Evolutionary conservation across 2,888 invertebrate genomes (phyloP).

Genomic region (Eretmocerus hayati): DNA sequence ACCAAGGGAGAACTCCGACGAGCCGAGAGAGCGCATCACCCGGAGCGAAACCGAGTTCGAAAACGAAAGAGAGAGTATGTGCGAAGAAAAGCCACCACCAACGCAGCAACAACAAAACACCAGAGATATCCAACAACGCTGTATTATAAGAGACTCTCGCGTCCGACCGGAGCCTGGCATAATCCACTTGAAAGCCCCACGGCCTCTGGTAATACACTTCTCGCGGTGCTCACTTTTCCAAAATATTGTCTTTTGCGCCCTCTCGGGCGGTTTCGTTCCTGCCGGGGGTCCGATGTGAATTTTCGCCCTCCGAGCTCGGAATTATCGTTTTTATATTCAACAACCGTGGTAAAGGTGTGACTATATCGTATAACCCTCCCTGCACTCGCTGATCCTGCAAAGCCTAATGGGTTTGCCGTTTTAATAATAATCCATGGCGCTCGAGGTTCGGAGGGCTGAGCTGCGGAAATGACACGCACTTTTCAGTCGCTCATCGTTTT

Average conservation of each 20-base stretch:
- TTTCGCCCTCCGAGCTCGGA: too few relatives aligned
- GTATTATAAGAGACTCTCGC: too few relatives aligned
- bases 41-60: neutral
- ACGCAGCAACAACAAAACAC: too few relatives aligned
- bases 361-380: too few relatives aligned
- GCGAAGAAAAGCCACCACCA: conserved; percentile 1
- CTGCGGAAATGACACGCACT: neutral
- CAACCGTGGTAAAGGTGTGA: too few relatives aligned
- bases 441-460: neutral
- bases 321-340: too few relatives aligned
- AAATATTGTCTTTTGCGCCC: conserved; percentile 8
- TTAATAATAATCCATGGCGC: too few relatives aligned
- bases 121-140: too few relatives aligned
- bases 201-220: neutral
- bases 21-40: neutral
- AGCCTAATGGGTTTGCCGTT: conserved; percentile 2
- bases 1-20: neutral
- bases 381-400: too few relatives aligned
- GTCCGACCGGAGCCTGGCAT: conserved; percentile 27
- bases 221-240: conserved; percentile 4
- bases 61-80: neutral
- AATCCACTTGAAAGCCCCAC: conserved; percentile 30
- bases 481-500: neutral
- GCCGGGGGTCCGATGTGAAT: too few relatives aligned
- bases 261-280: neutral